phyloP scores from a whole-genome alignment of 2,113 vertebrate genomes.

The Maylandia zebra region DNA sequence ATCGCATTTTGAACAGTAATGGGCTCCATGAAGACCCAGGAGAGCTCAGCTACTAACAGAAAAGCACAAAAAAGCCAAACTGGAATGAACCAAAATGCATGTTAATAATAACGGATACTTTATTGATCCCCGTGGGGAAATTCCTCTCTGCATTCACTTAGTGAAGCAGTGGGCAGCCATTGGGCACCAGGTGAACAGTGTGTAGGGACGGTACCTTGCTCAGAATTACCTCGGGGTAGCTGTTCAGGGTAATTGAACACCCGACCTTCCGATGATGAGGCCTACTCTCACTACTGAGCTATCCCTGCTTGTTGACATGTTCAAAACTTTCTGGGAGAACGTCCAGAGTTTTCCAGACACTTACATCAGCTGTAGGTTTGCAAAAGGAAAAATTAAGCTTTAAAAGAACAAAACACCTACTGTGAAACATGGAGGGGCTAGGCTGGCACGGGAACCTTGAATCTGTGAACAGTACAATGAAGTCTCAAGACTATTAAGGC shows the following conservation, averaged over 20 bases:
- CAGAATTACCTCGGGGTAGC: not conserved
- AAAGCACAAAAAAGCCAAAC: not conserved
- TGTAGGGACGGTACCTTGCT: not conserved
- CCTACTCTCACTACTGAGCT: not conserved
- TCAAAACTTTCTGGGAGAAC: not conserved
- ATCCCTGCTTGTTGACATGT: not conserved
- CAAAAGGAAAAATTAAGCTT: not conserved
- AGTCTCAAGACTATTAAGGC: not conserved
- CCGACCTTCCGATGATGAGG: rapidly evolving
- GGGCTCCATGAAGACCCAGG: not conserved
- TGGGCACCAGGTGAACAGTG: not conserved
- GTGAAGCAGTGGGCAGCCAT: not conserved
- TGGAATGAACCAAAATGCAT: not conserved
- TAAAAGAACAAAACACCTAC: not conserved
- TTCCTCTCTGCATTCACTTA: not conserved
- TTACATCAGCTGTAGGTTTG: not conserved
- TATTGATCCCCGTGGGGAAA: not conserved
- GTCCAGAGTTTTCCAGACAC: not conserved
- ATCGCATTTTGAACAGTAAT: not conserved
- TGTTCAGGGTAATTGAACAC: not conserved
- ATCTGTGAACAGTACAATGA: not conserved
- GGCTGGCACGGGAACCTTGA: not conserved
- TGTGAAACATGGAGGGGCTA: not conserved
- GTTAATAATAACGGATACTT: rapidly evolving
- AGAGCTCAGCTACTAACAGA: not conserved